Base-by-base conservation (phyloP, 2,888 invertebrate species). In the Agriotes lineatus region DNA sequence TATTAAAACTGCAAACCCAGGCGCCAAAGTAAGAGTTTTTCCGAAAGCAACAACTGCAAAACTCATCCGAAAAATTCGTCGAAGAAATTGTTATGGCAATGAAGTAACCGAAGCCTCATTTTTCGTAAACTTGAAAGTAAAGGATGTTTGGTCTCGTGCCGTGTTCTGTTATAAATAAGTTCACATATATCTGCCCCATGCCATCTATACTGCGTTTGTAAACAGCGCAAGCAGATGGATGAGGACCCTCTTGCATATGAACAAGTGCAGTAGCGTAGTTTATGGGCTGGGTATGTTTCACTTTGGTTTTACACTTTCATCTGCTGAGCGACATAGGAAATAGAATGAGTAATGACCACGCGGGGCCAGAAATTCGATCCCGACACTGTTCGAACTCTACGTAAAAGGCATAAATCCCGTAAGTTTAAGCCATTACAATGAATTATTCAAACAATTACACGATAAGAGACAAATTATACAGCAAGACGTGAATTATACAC, bases 401-500 rank as follows among this genome's bases (percentile, higher is more conserved):
- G 42, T 68, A 67, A 70, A 68, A 66, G 73, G 67, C 67, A 73
- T 74, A 75, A 75, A 75, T 76, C 71, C 72, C 62, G 72, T 66
- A 72, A 69, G 66, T 67, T 69, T 70, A 69, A 70, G 71, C 73
- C 79, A 82, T 81, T 81, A 81, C 77, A 80, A 82, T 83, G 82
- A 82, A 83, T 83, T 81, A 83, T 83, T 82, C 83, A 83, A 82
- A 82, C 82, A 83, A 83, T 82, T 83, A 82, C 83, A 81, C 78
- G 82, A 83, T 83, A 83, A 82, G 80, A 82, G 83, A 83, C 83
- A 83, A 83, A 83, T 83, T 83, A 82, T 81, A 81, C 82, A 76
- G 79, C 79, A 78, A 75, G 77, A 78, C 78, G 79, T 82, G 81
- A 82, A 82, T 82, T 82, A 82, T 81, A 79, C 77, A 74, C 77